phyloP scores from a whole-genome alignment of 2,113 vertebrate species.

The Zosterops borbonicus region DNA sequence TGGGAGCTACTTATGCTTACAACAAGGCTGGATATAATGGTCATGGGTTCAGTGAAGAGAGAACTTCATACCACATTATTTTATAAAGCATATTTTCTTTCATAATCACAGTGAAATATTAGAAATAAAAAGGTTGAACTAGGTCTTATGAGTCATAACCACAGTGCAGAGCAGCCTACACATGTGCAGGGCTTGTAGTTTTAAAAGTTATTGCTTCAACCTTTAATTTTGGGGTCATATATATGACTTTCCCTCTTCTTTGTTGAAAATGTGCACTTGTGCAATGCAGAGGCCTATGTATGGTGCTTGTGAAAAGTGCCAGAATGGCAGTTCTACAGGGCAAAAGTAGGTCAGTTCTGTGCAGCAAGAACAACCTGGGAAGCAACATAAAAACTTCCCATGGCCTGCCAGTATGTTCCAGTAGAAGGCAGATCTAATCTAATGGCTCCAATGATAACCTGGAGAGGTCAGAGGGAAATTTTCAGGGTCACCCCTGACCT shows the following conservation, averaged over 20 bases:
- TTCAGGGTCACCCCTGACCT: rapidly evolving
- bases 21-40: neutral
- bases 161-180: neutral
- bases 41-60: neutral
- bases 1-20: neutral
- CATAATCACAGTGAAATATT: conserved; percentile 12
- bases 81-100: conserved; percentile 29
- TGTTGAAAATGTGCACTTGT: neutral
- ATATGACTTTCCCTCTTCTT: neutral
- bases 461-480: neutral
- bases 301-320: neutral
- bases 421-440: neutral
- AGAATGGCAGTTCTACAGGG: neutral
- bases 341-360: neutral
- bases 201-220: neutral
- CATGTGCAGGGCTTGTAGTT: neutral
- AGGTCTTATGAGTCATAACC: neutral
- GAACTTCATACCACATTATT: neutral
- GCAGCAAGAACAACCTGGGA: neutral
- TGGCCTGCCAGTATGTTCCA: neutral
- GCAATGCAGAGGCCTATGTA: neutral
- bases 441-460: neutral
- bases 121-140: conserved; percentile 28
- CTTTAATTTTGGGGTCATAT: neutral
- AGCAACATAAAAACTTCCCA: neutral